phyloP scores from a whole-genome alignment of 2,113 vertebrate genomes.

The Oncorhynchus gorbuscha region DNA sequence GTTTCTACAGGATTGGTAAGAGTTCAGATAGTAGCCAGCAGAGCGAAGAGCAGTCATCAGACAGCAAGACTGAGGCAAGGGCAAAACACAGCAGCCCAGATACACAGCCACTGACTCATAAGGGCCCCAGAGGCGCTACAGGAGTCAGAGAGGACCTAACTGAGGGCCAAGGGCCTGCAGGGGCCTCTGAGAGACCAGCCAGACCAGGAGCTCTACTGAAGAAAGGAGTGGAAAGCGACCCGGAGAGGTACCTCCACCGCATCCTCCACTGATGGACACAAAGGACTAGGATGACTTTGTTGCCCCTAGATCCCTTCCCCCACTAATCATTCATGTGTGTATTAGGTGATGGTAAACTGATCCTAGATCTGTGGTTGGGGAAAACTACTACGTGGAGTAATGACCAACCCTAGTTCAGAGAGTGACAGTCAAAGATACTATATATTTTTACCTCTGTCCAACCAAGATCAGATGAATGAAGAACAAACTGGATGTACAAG shows the following conservation, averaged over 20 bases:
- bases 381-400: too few relatives aligned
- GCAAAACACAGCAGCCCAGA: slow-evolving; percentile 35
- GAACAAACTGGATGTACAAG: not conserved
- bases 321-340: not conserved
- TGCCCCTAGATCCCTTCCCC: not conserved
- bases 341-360: not conserved
- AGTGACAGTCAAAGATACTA: not conserved
- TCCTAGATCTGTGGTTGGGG: too few relatives aligned
- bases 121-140: slow-evolving; percentile 15
- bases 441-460: not conserved
- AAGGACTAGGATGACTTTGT: not conserved
- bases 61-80: slow-evolving; percentile 30
- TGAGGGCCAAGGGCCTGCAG: slow-evolving; percentile 27
- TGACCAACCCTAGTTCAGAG: not conserved
- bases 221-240: slow-evolving; percentile 47
- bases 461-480: too few relatives aligned
- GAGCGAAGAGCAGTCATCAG: slow-evolving; percentile 23
- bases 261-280: slow-evolving; percentile 55
- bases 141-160: not conserved
- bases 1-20: slow-evolving; percentile 56
- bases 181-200: slow-evolving; percentile 36
- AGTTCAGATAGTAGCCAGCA: slow-evolving; percentile 20
- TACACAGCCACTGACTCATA: slow-evolving; percentile 4
- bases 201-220: slow-evolving; percentile 35
- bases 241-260: slow-evolving; percentile 68